A percentile compares a stretch with the other conserved stretches of the same genome.
Evolutionary conservation across 2,113 vertebrate species (phyloP).

Genomic region (Mormyrus iriodes): DNA sequence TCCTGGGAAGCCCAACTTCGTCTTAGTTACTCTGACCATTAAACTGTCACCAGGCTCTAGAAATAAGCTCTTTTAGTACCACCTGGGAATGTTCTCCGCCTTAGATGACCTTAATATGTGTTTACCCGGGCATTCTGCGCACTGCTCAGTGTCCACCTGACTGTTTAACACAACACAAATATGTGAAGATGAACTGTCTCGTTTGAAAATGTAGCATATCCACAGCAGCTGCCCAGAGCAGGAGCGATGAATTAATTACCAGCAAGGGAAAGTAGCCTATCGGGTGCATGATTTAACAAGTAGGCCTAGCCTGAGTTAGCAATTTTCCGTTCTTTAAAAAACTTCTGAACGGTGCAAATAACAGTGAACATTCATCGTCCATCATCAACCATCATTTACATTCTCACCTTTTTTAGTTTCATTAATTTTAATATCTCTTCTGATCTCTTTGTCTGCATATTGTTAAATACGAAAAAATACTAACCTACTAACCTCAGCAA

Average conservation of each 20-base stretch:
- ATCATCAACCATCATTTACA: neutral
- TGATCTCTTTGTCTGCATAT: neutral
- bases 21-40: neutral
- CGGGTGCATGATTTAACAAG: neutral
- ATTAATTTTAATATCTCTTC: neutral
- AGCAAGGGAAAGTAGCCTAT: neutral
- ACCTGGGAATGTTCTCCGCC: neutral
- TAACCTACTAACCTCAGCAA: neutral
- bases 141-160: neutral
- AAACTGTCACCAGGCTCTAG: neutral
- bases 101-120: neutral
- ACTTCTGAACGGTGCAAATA: neutral
- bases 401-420: neutral
- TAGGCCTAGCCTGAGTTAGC: neutral
- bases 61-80: neutral
- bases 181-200: neutral
- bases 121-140: neutral
- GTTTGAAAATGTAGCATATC: constrained; percentile 17
- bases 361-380: neutral
- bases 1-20: neutral
- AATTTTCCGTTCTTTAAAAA: neutral
- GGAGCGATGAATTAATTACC: constrained; percentile 8
- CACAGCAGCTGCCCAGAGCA: neutral
- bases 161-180: neutral
- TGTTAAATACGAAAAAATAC: neutral